phyloP scores from a whole-genome alignment of 2,797 vertebrate species.

The Anguilla anguilla region DNA sequence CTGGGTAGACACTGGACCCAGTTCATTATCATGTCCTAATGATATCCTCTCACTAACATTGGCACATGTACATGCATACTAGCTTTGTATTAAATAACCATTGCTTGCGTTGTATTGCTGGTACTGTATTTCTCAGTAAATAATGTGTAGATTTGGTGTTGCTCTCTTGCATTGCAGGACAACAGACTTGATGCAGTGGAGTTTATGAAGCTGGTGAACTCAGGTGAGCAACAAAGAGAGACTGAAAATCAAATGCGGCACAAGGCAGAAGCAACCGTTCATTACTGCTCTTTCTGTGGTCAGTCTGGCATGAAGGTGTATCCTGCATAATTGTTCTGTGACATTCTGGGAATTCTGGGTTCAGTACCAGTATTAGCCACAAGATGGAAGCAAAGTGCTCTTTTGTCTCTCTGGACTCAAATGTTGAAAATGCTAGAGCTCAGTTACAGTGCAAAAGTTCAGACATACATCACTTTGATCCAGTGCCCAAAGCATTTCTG shows the following conservation, averaged over 20 bases:
- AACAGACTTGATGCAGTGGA: slow-evolving; percentile 64
- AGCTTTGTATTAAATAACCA: neutral
- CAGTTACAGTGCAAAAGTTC: neutral
- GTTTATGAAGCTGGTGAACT: slow-evolving; percentile 69
- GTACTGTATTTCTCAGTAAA: neutral
- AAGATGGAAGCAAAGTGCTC: slow-evolving; percentile 61
- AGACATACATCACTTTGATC: neutral
- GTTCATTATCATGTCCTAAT: neutral
- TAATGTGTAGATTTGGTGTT: neutral
- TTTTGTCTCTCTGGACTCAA: neutral
- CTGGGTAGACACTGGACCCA: neutral
- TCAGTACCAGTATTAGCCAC: slow-evolving; percentile 53
- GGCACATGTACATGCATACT: neutral
- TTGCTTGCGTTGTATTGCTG: neutral
- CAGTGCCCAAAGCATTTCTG: neutral
- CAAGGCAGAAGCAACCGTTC: neutral
- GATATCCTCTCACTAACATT: neutral
- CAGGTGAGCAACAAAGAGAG: slow-evolving; percentile 60
- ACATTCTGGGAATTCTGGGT: neutral
- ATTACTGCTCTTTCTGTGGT: neutral
- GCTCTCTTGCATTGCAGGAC: slow-evolving; percentile 59
- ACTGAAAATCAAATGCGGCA: neutral
- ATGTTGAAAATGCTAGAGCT: slow-evolving; percentile 8
- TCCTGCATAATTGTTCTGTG: no score
- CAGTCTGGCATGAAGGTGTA: neutral